Percentiles rank a stretch among this genome's conserved stretches.
These are phyloP conservation scores for Diplogasteroides magnus DNA, from an alignment of 1,140 invertebrate species.

Conservation along the genomic window DNA sequence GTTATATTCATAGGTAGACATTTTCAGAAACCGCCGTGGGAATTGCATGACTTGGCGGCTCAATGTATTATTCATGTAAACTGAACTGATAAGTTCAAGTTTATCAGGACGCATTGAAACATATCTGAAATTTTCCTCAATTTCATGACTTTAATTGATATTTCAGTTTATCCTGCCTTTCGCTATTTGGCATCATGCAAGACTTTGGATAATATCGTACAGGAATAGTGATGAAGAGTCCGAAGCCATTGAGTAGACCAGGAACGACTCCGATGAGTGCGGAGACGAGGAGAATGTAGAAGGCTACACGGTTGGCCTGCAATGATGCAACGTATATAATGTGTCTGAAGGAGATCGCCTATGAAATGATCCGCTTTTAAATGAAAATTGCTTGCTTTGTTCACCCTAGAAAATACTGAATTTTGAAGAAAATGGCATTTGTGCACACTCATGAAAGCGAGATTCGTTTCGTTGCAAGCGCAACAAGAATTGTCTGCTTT, in stretches of 20 bases:
- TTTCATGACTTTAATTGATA: background rate
- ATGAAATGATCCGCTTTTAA: no score
- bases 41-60: background rate
- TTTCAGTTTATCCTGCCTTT: background rate
- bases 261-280: slow-evolving; percentile 18
- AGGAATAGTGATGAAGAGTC: slow-evolving; percentile 4
- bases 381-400: no score
- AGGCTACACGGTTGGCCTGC: slow-evolving; percentile 18
- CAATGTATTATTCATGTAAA: background rate
- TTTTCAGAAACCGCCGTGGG: background rate
- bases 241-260: slow-evolving; percentile 12
- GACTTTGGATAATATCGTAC: background rate
- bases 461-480: no score
- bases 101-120: no score
- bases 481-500: background rate
- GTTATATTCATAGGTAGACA: no score
- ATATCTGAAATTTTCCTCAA: background rate
- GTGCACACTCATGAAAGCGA: background rate
- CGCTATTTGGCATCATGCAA: background rate
- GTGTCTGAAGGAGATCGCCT: no score
- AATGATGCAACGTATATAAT: slow-evolving; percentile 7
- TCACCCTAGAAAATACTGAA: background rate
- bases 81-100: no score
- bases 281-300: slow-evolving; percentile 16
- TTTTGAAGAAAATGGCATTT: background rate